Percentiles rank a stretch among this genome's conserved stretches.
Conservation (phyloP, 1,140 invertebrate species). For the Berghia stephanieae region DNA sequence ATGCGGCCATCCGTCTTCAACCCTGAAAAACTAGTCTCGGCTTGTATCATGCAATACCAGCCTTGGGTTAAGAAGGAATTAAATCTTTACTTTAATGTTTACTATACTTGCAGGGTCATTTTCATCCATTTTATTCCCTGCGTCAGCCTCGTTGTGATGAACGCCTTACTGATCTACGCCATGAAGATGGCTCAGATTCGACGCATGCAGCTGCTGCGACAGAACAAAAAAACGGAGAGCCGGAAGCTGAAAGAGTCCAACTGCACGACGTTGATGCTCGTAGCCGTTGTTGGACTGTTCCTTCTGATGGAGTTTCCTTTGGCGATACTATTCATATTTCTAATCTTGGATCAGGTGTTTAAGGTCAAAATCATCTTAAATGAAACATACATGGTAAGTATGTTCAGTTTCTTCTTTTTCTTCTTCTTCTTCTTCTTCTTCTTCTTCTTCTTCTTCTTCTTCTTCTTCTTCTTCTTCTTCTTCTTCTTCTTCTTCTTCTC, state of each 20-base stretch:
- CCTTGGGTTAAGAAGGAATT: slow-evolving; percentile 69
- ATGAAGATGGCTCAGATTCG: slow-evolving; percentile 84
- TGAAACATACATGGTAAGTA: slow-evolving; percentile 41
- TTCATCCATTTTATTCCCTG: slow-evolving; percentile 92
- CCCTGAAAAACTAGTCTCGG: slow-evolving; percentile 58
- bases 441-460: neutral
- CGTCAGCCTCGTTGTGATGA: slow-evolving; percentile 86
- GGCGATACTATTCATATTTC: slow-evolving; percentile 79
- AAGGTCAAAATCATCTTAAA: slow-evolving; percentile 53
- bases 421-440: slow-evolving; percentile 74
- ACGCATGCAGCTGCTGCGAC: slow-evolving; percentile 81
- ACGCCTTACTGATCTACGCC: slow-evolving; percentile 85
- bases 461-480: neutral
- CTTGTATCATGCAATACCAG: slow-evolving; percentile 39
- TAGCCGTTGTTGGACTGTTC: slow-evolving; percentile 93
- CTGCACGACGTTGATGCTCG: slow-evolving; percentile 92
- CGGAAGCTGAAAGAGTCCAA: slow-evolving; percentile 84
- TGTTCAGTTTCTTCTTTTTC: slow-evolving; percentile 81
- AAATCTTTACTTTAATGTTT: slow-evolving; percentile 81
- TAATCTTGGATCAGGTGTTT: slow-evolving; percentile 80
- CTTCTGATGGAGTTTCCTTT: slow-evolving; percentile 90
- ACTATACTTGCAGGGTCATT: slow-evolving; percentile 85
- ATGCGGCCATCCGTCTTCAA: slow-evolving; percentile 74
- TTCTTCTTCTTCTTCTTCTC: neutral
- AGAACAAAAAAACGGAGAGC: slow-evolving; percentile 85